Base-by-base conservation (phyloP, 2,888 invertebrate species). In the Cheiracanthium punctorium region DNA sequence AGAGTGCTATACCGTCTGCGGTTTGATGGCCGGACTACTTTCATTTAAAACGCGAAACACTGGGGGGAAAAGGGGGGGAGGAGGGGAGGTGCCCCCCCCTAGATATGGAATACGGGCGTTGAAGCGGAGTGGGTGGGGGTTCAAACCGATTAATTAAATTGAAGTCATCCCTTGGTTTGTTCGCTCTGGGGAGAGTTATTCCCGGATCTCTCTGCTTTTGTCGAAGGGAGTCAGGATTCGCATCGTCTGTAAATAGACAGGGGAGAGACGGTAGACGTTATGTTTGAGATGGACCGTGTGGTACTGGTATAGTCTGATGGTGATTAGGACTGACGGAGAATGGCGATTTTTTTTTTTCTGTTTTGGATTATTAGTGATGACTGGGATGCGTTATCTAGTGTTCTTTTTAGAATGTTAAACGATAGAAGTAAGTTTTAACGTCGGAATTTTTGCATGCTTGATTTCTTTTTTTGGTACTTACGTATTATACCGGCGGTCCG, bases 91-190 rank as follows among this genome's bases (percentile, higher is more conserved):
- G n/a, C n/a, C n/a, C n/a, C n/a, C n/a, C n/a, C n/a, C n/a, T n/a
- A n/a, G n/a, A n/a, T n/a, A n/a, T n/a, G n/a, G n/a, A 28, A 43
- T 29, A 43, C 24, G 70, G 70, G 79, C 73, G 79, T 64, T 71
- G 69, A 74, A 33, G 73, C 71, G 48, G 33, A 72, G 77, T 29
- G 33, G 37, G 52, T 41, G 77, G 37, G 33, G 37, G 52, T 41
- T 58, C 52, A 85, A 84, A 85, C 73, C 84, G 84, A 85, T 85
- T 85, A 85, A 79, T 85, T 85, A 85, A 85, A 85, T 79, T 80
- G 84, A 74, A 85, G 84, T 85, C 84, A 85, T 65, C 41, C 69
- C 33, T 58, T 33, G 73, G 79, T 85, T 79, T 73, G 58, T 73
- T 73, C 58, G 71, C 71, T 24, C 58, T 58, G 58, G 58, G 58